A percentile compares a stretch with the other conserved stretches of the same genome.
Conservation (phyloP, 2,113 vertebrate genomes). For the Ictalurus furcatus region DNA sequence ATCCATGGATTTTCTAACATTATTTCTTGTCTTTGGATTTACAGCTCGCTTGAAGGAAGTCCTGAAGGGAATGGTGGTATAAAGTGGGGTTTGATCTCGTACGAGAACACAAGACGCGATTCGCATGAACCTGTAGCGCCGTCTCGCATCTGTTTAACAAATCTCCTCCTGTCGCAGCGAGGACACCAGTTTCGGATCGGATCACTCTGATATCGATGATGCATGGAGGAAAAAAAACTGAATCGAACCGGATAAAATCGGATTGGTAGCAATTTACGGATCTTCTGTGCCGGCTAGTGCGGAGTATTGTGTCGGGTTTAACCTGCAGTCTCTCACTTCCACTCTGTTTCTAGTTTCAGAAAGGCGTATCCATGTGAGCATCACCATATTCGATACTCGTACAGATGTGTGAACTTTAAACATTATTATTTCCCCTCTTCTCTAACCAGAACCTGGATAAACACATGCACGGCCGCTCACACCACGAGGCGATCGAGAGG, state of each 20-base stretch:
- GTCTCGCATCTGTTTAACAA: no score
- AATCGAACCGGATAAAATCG: neutral
- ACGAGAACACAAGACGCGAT: no score
- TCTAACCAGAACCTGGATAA: conserved; percentile 52
- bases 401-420: neutral
- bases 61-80: neutral
- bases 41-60: neutral
- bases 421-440: neutral
- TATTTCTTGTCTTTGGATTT: neutral
- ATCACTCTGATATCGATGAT: neutral
- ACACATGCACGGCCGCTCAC: conserved; percentile 63
- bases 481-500: conserved; percentile 64
- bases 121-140: no score
- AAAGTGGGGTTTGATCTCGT: no score
- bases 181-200: neutral
- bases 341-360: neutral
- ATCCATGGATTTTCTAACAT: neutral
- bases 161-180: neutral
- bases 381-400: neutral
- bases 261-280: neutral
- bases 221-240: neutral
- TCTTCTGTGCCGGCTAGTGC: neutral
- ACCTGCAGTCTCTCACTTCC: neutral
- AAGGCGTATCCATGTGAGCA: neutral
- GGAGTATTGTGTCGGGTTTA: neutral